Evolutionary conservation across 2,888 invertebrate species (phyloP), one percentile per base, ranked within the genome.

Genomic region (Cheilosia urbana): DNA sequence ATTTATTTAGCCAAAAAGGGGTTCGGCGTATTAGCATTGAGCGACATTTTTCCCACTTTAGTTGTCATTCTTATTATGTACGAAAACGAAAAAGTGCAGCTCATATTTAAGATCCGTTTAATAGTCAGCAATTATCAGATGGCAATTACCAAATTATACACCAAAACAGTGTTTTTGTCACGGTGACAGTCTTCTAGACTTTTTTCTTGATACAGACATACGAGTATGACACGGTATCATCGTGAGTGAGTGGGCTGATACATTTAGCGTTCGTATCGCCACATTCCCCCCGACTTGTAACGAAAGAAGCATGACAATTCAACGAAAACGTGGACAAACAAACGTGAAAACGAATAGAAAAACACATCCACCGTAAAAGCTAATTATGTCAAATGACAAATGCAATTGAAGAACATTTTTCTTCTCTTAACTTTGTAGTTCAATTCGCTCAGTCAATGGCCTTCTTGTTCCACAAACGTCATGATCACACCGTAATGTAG

Each of bases 311-410:
- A 69, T 76, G 65, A 40, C 37, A 37, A 76, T 76, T 76, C 13
- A 13, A 77, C 53, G 71, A 76, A 58, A 77, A 51, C 51, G 68
- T 75, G 60, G 51, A 45, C 13, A 34, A 45, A 68, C 45, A 62
- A 62, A 55, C 66, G 37, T 45, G 42, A 45, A 78, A 69, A 63
- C 34, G 27, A 63, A 73, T 63, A 79, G 15, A 55, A 62, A 68
- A 66, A 63, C 30, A 75, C 45, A 53, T 24, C 68, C 72, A 80
- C 69, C 75, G 75, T 80, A 80, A 84, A 69, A 80, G 69, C 63
- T 80, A 84, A 84, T 80, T 84, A 80, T 80, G 69, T 80, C 84
- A 75, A 84, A 58, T 71, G 69, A 69, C 65, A 84, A 75, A 72
- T 73, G 79, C 69, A 83, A 79, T 83, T 83, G 84, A 80, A 69